A percentile compares a stretch with the other conserved stretches of the same genome.
These are phyloP conservation scores for Meloidogyne floridensis DNA, from an alignment of 1,140 invertebrate genomes.

Conservation along the genomic window DNA sequence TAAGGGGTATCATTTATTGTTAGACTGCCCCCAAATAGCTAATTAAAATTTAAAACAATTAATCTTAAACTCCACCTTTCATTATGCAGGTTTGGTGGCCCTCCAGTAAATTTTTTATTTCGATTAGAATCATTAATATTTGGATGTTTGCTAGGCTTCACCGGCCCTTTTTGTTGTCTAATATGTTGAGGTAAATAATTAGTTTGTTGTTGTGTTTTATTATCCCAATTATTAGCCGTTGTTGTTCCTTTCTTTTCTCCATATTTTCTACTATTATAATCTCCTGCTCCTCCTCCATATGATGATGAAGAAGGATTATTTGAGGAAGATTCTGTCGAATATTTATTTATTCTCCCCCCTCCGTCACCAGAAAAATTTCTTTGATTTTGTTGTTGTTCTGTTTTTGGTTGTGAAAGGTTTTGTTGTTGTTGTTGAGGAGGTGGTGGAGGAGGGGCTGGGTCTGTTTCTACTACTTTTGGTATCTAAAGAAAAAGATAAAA, in stretches of 20 bases:
- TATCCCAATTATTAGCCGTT: not conserved
- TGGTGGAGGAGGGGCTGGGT: not conserved
- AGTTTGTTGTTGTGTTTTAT: not conserved
- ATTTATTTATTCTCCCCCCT: constrained; percentile 15
- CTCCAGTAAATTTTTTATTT: constrained; percentile 7
- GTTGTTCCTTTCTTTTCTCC: not conserved
- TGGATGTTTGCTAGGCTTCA: not conserved
- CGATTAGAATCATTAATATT: not conserved
- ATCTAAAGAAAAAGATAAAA: constrained; percentile 4
- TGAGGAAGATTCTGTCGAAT: not conserved
- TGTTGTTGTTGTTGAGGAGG: constrained; percentile 7
- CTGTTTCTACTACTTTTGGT: constrained; percentile 25
- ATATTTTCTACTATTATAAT: not conserved
- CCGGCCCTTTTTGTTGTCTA: not conserved
- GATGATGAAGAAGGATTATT: not conserved
- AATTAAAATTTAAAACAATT: not conserved
- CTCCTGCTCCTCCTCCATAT: not conserved
- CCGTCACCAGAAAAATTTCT: not conserved
- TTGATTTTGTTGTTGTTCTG: constrained; percentile 16
- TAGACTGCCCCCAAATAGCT: not conserved
- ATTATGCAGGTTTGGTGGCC: not conserved
- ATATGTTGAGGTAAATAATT: constrained; percentile 2
- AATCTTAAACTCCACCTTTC: not conserved
- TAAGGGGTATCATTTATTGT: too few relatives aligned
- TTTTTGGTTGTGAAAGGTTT: not conserved